Base-by-base conservation (phyloP, 2,888 invertebrate species). In the Agrotis segetum region DNA sequence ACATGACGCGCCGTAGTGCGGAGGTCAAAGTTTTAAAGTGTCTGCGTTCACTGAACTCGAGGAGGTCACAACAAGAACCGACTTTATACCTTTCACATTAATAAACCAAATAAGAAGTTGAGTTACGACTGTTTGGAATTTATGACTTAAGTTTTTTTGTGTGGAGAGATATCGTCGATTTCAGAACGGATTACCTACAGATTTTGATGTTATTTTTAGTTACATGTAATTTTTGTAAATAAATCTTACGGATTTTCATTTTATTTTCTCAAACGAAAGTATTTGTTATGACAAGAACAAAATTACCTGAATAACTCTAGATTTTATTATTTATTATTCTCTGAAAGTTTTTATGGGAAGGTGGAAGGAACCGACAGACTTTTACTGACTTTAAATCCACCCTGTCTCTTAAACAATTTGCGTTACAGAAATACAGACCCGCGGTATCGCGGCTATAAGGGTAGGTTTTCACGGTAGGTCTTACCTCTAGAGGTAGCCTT, bases 31-130 rank as follows among this genome's bases (percentile, higher is more conserved):
- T 85, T 88, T 89, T 85, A 85, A 85, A 55, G 78, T 77, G 85
- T 79, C 81, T 79, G 84, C 87, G 89, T 88, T 89, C 89, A 88
- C 71, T 86, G 90, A 90, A 88, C 90, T 81, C 88, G 13, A 56
- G 74, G 85, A 90, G 90, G 90, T 89, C 88, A 87, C 81, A 85
- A 79, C 75, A 69, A 75, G 73, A 75, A 73, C 77, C 72, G 67
- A 73, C 74, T 61, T 72, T 82, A 83, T 83, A 82, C 87, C 88
- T 88, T 88, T 88, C 85, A 87, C 85, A 82, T 81, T 82, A 79
- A 83, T 74, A 85, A 75, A 70, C 52, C 70, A 78, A 79, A 79
- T 68, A 77, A 81, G 69, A 79, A 6, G 19, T 70, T 75, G 71
- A 77, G 47, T 73, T 75, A 72, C 19, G 69, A 65, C 74, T 50